Evolutionary conservation across 2,113 vertebrate genomes (phyloP).

Genomic region (Nothobranchius kuhntae): DNA sequence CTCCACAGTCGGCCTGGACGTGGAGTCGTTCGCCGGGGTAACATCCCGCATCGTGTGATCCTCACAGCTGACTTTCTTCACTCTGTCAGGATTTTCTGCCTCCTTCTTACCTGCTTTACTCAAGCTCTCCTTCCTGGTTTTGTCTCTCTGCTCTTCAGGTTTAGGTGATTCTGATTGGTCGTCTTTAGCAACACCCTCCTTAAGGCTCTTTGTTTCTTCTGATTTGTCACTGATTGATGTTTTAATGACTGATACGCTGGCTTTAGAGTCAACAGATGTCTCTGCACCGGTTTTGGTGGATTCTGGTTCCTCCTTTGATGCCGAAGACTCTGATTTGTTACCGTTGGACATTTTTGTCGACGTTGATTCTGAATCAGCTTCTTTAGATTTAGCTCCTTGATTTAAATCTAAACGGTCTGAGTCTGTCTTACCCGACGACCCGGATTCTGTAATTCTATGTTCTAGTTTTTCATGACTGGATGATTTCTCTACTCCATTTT

Average conservation of each 20-base stretch:
- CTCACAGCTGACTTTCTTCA: slow-evolving; percentile 23
- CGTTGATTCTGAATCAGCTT: slow-evolving; percentile 7
- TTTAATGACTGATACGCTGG: neutral
- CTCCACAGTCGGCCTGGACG: neutral
- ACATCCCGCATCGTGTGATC: neutral
- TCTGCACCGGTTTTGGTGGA: slow-evolving; percentile 12
- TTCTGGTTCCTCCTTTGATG: slow-evolving; percentile 1
- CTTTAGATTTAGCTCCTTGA: slow-evolving; percentile 15
- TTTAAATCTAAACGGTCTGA: slow-evolving; percentile 16
- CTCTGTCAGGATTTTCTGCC: slow-evolving; percentile 1
- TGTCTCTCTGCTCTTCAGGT: neutral
- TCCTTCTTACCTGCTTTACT: neutral
- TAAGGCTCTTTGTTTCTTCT: slow-evolving; percentile 5
- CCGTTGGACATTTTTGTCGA: neutral
- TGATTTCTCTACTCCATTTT: slow-evolving; percentile 18
- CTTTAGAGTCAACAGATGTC: slow-evolving; percentile 17
- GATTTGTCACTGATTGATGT: neutral
- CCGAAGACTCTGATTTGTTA: slow-evolving; percentile 6
- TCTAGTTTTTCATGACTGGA: slow-evolving; percentile 14
- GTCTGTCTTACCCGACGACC: slow-evolving; percentile 10
- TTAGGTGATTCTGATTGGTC: neutral
- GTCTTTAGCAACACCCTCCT: slow-evolving; percentile 21
- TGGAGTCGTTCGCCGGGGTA: neutral
- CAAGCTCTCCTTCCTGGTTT: neutral
- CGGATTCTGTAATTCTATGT: neutral